A percentile compares a stretch with the other conserved stretches of the same genome.
These are phyloP conservation scores for Athene cunicularia DNA, from an alignment of 2,113 vertebrate species.

Conservation along the genomic window DNA sequence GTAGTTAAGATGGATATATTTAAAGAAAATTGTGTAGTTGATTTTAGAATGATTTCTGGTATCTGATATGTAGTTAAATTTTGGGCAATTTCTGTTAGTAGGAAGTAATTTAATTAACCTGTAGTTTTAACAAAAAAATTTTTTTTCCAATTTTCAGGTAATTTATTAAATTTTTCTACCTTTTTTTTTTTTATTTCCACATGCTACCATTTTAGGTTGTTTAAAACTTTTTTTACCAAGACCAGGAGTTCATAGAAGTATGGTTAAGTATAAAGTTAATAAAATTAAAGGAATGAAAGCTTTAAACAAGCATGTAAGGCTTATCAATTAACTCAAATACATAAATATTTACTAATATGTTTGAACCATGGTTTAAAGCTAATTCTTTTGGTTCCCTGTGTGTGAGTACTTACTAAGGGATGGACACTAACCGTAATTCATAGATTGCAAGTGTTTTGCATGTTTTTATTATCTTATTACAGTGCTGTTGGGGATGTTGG, in stretches of 20 bases:
- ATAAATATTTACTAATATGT: constrained; percentile 75
- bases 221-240: constrained; percentile 76
- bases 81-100: not conserved
- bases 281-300: constrained; percentile 68
- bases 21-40: not conserved
- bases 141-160: not conserved
- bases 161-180: constrained; percentile 50
- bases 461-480: constrained; percentile 41
- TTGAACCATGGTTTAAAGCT: constrained; percentile 63
- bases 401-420: constrained; percentile 63
- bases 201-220: constrained; percentile 78
- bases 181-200: constrained; percentile 43
- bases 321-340: constrained; percentile 65
- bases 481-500: not conserved
- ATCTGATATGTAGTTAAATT: not conserved
- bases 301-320: constrained; percentile 80
- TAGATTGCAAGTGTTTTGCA: constrained; percentile 49
- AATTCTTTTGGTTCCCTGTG: constrained; percentile 58
- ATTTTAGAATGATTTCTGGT: not conserved
- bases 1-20: not conserved
- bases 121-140: not conserved
- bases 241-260: constrained; percentile 74
- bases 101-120: not conserved
- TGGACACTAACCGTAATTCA: constrained; percentile 46
- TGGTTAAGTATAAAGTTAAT: constrained; percentile 79